Evolutionary conservation across 2,797 vertebrate genomes (phyloP).

Genomic region (Merluccius polli): DNA sequence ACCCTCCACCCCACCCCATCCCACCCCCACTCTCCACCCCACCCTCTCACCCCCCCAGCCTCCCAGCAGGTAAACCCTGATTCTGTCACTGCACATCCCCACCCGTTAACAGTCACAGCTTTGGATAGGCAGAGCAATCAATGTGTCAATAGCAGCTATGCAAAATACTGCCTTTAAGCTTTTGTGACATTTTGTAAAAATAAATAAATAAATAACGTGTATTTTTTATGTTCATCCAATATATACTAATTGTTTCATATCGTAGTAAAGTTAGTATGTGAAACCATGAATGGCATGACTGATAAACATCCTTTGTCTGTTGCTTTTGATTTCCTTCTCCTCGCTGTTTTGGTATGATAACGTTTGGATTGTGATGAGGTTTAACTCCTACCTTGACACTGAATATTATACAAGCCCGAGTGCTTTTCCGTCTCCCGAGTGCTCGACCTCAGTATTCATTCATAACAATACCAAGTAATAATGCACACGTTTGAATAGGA

Average conservation of each 20-base stretch:
- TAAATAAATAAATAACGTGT: too few relatives aligned
- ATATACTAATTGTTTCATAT: too few relatives aligned
- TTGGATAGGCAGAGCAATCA: slow-evolving; percentile 36
- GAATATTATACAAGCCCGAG: slow-evolving; percentile 58
- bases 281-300: too few relatives aligned
- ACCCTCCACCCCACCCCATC: too few relatives aligned
- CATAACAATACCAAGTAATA: slow-evolving; percentile 72
- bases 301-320: too few relatives aligned
- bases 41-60: not conserved
- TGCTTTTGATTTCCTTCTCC: too few relatives aligned
- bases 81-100: slow-evolving; percentile 46
- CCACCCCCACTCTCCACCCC: too few relatives aligned
- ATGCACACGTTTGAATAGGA: slow-evolving; percentile 66
- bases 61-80: slow-evolving; percentile 52
- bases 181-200: not conserved
- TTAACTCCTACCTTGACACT: slow-evolving; percentile 53
- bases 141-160: slow-evolving; percentile 25
- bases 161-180: slow-evolving; percentile 5
- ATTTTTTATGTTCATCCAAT: too few relatives aligned
- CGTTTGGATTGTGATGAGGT: slow-evolving; percentile 28
- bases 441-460: slow-evolving; percentile 64
- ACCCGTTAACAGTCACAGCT: slow-evolving; percentile 17
- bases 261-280: too few relatives aligned
- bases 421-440: slow-evolving; percentile 52
- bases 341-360: slow-evolving; percentile 27